phyloP scores from a whole-genome alignment of 2,113 vertebrate genomes.

The Nannospalax galili region DNA sequence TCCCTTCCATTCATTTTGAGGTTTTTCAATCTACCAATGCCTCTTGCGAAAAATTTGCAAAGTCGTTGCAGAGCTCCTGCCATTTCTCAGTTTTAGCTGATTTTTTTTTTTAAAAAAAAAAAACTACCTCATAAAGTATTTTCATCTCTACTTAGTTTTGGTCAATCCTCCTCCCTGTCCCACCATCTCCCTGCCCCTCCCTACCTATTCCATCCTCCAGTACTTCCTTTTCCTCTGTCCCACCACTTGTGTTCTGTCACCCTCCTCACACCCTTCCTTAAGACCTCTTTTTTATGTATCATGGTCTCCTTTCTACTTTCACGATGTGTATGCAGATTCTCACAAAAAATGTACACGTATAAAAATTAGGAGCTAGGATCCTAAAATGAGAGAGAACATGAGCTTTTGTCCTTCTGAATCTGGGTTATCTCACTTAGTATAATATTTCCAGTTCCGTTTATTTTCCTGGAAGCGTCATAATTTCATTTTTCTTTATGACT shows the following conservation, averaged over 20 bases:
- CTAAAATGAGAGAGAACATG: neutral
- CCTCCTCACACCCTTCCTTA: neutral
- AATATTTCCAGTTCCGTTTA: neutral
- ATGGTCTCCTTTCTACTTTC: neutral
- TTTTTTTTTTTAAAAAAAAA: neutral
- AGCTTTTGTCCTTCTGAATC: neutral
- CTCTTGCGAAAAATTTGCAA: neutral
- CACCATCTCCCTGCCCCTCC: neutral
- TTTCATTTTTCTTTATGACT: neutral
- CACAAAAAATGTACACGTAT: neutral
- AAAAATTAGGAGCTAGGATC: neutral
- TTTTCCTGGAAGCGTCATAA: neutral
- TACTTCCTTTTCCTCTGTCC: neutral
- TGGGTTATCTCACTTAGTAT: neutral
- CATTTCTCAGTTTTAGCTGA: neutral
- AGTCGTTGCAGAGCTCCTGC: neutral
- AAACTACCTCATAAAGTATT: neutral
- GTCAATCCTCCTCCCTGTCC: no score
- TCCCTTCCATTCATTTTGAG: neutral
- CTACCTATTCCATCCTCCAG: neutral
- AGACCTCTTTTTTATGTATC: neutral
- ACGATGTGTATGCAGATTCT: neutral
- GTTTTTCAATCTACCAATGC: neutral
- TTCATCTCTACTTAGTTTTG: neutral
- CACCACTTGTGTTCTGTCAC: neutral